phyloP scores from a whole-genome alignment of 2,113 vertebrate species.

The Corythornis madagascariensis region DNA sequence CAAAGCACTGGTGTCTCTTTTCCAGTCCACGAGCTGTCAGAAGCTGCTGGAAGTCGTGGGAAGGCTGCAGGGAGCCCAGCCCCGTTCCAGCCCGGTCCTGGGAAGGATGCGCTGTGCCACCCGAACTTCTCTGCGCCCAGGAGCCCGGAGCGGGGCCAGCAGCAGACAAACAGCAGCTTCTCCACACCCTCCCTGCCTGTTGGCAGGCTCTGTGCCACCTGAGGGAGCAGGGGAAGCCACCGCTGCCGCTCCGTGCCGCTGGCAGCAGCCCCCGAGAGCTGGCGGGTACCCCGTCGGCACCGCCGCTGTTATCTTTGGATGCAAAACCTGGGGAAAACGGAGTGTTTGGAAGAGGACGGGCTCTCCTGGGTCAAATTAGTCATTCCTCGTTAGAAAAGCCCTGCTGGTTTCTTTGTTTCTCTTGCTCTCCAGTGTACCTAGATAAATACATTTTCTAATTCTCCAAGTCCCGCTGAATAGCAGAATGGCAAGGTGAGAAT shows the following conservation, averaged over 20 bases:
- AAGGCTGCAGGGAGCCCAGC: not conserved
- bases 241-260: not conserved
- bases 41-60: not conserved
- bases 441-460: constrained; percentile 46
- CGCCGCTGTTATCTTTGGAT: not conserved
- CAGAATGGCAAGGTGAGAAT: constrained; percentile 40
- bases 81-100: fast-evolving
- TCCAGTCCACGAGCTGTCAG: fast-evolving
- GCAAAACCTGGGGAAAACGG: constrained; percentile 20
- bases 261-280: not conserved
- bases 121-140: not conserved
- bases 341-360: constrained; percentile 18
- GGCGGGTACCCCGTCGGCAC: not conserved
- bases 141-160: not conserved
- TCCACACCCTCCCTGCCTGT: not conserved
- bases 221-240: constrained; percentile 16
- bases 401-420: constrained; percentile 65
- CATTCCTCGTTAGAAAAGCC: constrained; percentile 58
- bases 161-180: not conserved
- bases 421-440: constrained; percentile 41
- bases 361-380: constrained; percentile 62
- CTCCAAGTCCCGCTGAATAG: not conserved
- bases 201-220: not conserved
- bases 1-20: not conserved
- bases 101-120: not conserved